Base-by-base conservation (phyloP, 2,888 invertebrate species). In the Drosophila bunnanda region DNA sequence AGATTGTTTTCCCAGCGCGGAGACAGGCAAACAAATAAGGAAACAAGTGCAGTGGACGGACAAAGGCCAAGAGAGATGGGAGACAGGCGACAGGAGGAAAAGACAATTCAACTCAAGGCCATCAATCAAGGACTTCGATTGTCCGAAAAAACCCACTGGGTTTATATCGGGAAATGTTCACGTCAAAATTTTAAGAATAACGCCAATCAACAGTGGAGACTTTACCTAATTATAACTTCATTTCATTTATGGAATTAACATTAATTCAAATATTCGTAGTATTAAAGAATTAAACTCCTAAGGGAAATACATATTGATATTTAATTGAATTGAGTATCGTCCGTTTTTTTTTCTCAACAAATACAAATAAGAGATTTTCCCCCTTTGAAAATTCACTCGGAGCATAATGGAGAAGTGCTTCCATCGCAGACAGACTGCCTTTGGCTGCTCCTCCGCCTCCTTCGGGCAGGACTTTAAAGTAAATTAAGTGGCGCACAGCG, bases 401-500 rank as follows among this genome's bases (percentile, higher is more conserved):
- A 0, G 22, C 39, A 32, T 58, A 41, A 59, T 59, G 59, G 34
- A 36, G 34, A 36, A 46, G 28, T 61, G 57, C 38, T 61, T 57
- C 34, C 43, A n/a, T 36, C n/a, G 13, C 36, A 12, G 20, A 58
- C 56, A 30, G 28, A 17, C 41, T 25, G 44, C 43, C 54, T 22
- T 46, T n/a, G 53, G n/a, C 30, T 34, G 5, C 39, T 12, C n/a
- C 32, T 28, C 12, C 39, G n/a, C 25, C 32, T 54, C 70, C 70
- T 81, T 77, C 55, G 17, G 55, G 53, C 64, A 74, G 67, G 68
- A 82, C 78, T 79, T 82, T 85, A 85, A 82, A 66, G 46, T 71
- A 85, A 82, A 82, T 82, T 85, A 85, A 85, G 82, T 82, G 82
- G 80, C 82, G 73, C 85, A 85, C 78, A 78, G 80, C 70, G 75